phyloP scores from a whole-genome alignment of 2,888 invertebrate genomes.

The Eupithecia abbreviata region DNA sequence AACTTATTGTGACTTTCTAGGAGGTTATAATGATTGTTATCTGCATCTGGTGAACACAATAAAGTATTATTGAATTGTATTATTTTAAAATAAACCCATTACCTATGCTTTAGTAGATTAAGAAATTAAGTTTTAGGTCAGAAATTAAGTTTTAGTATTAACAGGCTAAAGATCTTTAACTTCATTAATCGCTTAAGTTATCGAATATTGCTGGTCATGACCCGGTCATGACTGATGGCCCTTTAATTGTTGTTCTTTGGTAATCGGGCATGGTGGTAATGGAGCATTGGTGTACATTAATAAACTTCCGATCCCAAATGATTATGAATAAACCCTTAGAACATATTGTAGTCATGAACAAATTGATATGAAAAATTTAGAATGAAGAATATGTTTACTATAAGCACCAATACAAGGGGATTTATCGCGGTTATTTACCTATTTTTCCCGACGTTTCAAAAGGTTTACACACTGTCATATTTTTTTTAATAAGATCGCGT shows the following conservation, averaged over 20 bases:
- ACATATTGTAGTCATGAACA: not conserved
- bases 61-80: no score
- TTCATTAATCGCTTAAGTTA: not conserved
- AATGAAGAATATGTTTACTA: no score
- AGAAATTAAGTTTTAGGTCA: not conserved
- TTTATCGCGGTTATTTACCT: no score
- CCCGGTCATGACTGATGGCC: slow-evolving; percentile 11
- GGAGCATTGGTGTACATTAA: not conserved
- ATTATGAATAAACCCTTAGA: not conserved
- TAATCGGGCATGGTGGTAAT: slow-evolving; percentile 4
- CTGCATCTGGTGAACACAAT: no score
- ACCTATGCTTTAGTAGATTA: not conserved
- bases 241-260: slow-evolving; percentile 10
- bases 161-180: not conserved
- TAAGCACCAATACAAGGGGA: no score
- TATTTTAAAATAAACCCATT: not conserved
- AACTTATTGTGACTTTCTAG: not conserved
- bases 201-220: not conserved
- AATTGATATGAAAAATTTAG: not conserved
- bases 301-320: not conserved
- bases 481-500: no score
- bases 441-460: no score
- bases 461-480: no score
- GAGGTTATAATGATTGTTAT: not conserved
- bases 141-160: not conserved